Percentiles rank a stretch among this genome's conserved stretches.
These are phyloP conservation scores for Drosophila nikananu DNA, from an alignment of 1,140 invertebrate genomes.

Conservation along the genomic window DNA sequence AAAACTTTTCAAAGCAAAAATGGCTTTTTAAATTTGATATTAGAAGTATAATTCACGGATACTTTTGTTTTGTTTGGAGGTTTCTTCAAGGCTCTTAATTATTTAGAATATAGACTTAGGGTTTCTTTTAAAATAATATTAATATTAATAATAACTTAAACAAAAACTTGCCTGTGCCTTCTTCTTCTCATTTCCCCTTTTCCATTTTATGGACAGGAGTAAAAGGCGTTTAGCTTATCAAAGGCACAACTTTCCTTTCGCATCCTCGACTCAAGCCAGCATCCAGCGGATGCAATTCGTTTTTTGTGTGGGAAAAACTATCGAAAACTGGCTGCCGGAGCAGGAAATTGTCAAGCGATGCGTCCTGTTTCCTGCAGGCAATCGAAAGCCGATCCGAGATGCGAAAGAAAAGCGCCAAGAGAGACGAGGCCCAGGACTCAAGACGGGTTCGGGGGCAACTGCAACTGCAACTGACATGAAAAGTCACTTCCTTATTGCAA, in stretches of 20 bases:
- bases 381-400: conserved; percentile 24
- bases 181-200: background rate
- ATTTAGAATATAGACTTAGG: too few relatives aligned
- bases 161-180: background rate
- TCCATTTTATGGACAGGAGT: conserved; percentile 10
- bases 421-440: background rate
- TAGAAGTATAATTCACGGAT: too few relatives aligned
- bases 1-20: too few relatives aligned
- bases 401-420: conserved; percentile 23
- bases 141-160: background rate
- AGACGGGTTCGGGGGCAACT: conserved; percentile 1
- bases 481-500: conserved; percentile 82
- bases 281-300: conserved; percentile 52
- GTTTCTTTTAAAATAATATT: background rate
- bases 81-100: background rate
- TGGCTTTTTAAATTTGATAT: too few relatives aligned
- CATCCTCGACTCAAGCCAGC: conserved; percentile 13
- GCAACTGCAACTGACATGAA: conserved; percentile 60
- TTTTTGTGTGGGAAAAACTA: conserved; percentile 38
- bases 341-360: conserved; percentile 67
- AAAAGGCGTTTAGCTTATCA: conserved; percentile 12
- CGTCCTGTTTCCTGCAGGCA: conserved; percentile 58
- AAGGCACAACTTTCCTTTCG: conserved; percentile 33
- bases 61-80: background rate
- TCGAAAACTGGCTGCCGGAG: conserved; percentile 47